These are phyloP conservation scores for Nerophis lumbriciformis DNA, from an alignment of 2,113 vertebrate genomes.

Conservation along the genomic window DNA sequence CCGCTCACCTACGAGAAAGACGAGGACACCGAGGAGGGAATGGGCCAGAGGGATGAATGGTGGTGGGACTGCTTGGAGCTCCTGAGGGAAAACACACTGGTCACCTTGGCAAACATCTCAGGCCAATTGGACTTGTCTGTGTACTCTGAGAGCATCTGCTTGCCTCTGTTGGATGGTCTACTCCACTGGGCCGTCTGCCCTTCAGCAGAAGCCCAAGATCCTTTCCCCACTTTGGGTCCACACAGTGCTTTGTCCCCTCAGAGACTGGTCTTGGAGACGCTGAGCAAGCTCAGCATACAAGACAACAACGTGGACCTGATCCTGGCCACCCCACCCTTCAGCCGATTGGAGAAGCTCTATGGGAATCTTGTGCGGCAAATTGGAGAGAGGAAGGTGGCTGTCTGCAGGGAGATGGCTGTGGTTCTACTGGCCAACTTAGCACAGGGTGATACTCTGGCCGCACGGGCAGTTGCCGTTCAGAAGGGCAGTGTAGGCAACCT, in stretches of 20 bases:
- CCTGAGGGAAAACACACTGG: constrained; percentile 94
- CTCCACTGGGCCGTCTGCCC: constrained; percentile 98
- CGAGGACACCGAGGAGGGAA: constrained; percentile 90
- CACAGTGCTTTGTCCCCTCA: constrained; percentile 94
- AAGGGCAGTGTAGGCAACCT: constrained; percentile 97
- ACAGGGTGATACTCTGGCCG: constrained; percentile 94
- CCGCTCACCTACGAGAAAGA: constrained; percentile 97
- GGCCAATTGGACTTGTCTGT: constrained; percentile 95
- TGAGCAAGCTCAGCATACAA: constrained; percentile 99
- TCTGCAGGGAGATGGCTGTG: constrained; percentile 98
- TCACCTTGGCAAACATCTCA: constrained; percentile 97
- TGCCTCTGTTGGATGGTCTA: constrained; percentile 94
- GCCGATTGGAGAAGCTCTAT: constrained; percentile 93
- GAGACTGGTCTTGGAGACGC: constrained; percentile 97
- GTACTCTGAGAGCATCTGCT: constrained; percentile 95
- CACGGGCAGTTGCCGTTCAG: constrained; percentile 92
- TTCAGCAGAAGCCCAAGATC: constrained; percentile 96
- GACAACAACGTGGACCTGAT: constrained; percentile 99
- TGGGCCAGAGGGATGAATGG: constrained; percentile 93
- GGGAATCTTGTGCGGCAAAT: constrained; percentile 94
- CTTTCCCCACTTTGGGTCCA: constrained; percentile 90
- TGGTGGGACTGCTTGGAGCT: constrained; percentile 99
- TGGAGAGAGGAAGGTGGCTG: constrained; percentile 94
- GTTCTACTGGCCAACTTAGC: constrained; percentile 97
- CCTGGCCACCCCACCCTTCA: constrained; percentile 92